Conservation (phyloP, 37 sponge, comb jelly and placozoan species). For the Geodia barretti region DNA sequence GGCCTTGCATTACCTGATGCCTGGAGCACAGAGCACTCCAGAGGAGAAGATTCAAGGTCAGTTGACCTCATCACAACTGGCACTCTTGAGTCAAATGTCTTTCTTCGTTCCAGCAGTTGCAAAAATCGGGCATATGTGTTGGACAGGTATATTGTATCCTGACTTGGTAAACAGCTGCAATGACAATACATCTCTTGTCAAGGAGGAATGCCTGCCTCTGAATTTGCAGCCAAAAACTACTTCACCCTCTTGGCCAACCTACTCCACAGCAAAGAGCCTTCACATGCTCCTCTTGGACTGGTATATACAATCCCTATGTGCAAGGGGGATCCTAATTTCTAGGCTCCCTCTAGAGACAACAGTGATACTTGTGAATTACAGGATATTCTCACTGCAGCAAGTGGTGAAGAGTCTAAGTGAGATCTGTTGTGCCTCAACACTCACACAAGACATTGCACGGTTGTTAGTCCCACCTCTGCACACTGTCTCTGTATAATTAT, state of each 20-base stretch:
- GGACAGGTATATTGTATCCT: constrained; percentile 26
- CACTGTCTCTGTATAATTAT: neutral
- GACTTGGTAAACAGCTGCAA: neutral
- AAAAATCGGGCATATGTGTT: constrained; percentile 54
- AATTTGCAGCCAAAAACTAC: constrained; percentile 20
- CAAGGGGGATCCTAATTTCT: neutral
- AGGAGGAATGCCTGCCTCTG: constrained; percentile 39
- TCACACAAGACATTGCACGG: constrained; percentile 37
- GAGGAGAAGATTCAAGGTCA: constrained; percentile 41
- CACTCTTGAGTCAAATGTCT: too few relatives aligned
- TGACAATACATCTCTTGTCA: neutral
- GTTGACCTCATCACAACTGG: too few relatives aligned
- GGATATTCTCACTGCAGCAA: constrained; percentile 33
- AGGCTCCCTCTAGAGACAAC: too few relatives aligned
- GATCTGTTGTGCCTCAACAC: constrained; percentile 21
- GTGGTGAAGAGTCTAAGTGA: constrained; percentile 33
- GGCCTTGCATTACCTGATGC: constrained; percentile 14
- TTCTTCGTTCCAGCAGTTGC: constrained; percentile 24
- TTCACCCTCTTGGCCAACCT: neutral
- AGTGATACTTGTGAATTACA: too few relatives aligned
- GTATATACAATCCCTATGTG: neutral
- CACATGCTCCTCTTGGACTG: constrained; percentile 2
- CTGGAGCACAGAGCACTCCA: constrained; percentile 5
- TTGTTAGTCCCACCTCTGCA: neutral
- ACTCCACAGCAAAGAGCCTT: constrained; percentile 4